Evolutionary conservation across 2,797 vertebrate genomes (phyloP).

Genomic region (Iguana delicatissima): DNA sequence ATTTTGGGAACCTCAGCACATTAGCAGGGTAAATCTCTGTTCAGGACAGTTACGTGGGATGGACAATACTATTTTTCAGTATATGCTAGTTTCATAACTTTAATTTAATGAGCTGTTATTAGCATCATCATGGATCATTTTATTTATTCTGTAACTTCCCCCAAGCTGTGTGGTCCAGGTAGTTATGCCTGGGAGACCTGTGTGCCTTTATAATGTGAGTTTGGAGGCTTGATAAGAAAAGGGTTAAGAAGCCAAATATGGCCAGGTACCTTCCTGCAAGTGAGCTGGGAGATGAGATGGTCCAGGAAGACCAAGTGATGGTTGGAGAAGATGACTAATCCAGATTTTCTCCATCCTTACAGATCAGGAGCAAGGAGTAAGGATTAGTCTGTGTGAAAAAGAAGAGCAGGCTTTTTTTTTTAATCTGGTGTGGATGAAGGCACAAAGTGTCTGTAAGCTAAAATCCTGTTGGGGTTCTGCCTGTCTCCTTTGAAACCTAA

Average conservation of each 20-base stretch:
- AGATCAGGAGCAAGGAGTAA: neutral
- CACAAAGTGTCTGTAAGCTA: neutral
- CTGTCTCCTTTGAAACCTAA: neutral
- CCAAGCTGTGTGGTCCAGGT: too few relatives aligned
- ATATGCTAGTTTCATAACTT: neutral
- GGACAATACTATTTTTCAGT: neutral
- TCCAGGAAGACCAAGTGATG: neutral
- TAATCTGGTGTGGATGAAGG: neutral
- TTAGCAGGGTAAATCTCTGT: constrained; percentile 72
- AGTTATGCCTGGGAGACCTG: neutral
- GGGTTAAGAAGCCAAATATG: neutral
- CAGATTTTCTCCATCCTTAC: neutral
- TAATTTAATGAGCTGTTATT: neutral
- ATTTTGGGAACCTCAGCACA: constrained; percentile 72
- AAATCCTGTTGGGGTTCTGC: neutral
- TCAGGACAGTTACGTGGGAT: neutral
- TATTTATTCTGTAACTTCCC: too few relatives aligned
- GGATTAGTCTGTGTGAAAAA: neutral
- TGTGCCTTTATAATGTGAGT: neutral
- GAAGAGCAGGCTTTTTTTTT: neutral
- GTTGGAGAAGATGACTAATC: neutral
- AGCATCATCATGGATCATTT: too few relatives aligned
- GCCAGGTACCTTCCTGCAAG: neutral
- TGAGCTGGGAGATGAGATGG: neutral
- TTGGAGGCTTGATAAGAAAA: neutral